Base-by-base conservation (phyloP, 2,888 invertebrate species). In the Elegia similella region DNA sequence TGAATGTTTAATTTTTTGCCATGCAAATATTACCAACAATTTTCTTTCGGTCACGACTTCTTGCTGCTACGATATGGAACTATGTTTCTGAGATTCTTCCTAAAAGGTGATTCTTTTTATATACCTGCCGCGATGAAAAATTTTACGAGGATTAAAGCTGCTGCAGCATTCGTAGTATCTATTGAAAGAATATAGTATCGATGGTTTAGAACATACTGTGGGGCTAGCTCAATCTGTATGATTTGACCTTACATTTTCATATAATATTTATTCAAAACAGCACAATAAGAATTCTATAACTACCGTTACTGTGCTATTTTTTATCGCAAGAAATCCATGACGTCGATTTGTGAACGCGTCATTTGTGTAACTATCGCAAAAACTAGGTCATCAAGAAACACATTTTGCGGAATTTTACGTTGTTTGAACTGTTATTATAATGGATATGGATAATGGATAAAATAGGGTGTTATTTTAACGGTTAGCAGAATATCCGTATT, bases 1-100 rank as follows among this genome's bases (percentile, higher is more conserved):
- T 76, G 80, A 78, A 77, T 80, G 78, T 82, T 74, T 68, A 72
- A 69, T 76, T 73, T 78, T 82, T 79, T 76, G 76, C 67, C 70
- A 55, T 56, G 62, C 61, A 73, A 80, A 80, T 80, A 80, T 80
- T 78, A 78, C 70, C 66, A 73, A 68, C 60, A 60, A 66, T 78
- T 77, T 75, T 78, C 75, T 69, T 67, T 67, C 61, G 60, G 63
- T 72, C 72, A 72, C 67, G 71, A 68, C 23, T 46, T 52, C 56
- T 62, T 54, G 43, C 23, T 56, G 58, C 56, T 65, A 65, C 66
- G 59, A 52, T 44, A 58, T 54, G 55, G 43, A 53, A 57, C 56
- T 43, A 59, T 61, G 69, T 72, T 68, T 70, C 58, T 73, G 72
- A 73, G 73, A 65, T 74, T 72, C 65, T 65, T 66, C 70, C 62